phyloP scores from a whole-genome alignment of 2,113 vertebrate genomes.

The Apodemus sylvaticus region DNA sequence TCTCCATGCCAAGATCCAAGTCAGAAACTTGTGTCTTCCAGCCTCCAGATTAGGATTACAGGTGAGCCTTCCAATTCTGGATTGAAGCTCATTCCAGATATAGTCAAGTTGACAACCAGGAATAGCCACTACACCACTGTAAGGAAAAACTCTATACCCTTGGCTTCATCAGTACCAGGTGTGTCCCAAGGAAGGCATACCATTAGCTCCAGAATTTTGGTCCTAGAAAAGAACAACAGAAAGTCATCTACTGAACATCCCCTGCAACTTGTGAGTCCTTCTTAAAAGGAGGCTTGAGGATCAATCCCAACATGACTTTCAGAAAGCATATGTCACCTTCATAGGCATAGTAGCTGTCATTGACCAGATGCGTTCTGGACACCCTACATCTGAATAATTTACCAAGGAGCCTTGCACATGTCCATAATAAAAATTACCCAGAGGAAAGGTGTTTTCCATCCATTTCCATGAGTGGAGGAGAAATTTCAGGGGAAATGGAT shows the following conservation, averaged over 20 bases:
- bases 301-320: background rate
- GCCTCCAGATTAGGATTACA: too few relatives aligned
- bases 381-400: background rate
- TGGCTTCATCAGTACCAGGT: background rate
- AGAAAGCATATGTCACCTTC: background rate
- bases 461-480: too few relatives aligned
- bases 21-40: too few relatives aligned
- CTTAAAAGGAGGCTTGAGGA: background rate
- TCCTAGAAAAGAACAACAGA: background rate
- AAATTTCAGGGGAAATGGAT: rapidly evolving
- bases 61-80: too few relatives aligned
- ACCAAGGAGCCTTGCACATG: background rate
- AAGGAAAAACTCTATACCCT: background rate
- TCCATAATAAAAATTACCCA: too few relatives aligned
- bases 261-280: background rate
- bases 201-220: background rate
- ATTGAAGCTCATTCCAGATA: too few relatives aligned
- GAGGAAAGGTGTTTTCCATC: background rate
- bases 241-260: rapidly evolving
- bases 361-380: background rate
- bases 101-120: too few relatives aligned
- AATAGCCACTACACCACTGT: background rate
- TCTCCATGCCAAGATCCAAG: too few relatives aligned
- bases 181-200: background rate
- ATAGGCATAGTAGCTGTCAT: rapidly evolving